Evolutionary conservation across 2,113 vertebrate species (phyloP), one percentile per base, ranked within the genome.

Genomic region (Conger conger): DNA sequence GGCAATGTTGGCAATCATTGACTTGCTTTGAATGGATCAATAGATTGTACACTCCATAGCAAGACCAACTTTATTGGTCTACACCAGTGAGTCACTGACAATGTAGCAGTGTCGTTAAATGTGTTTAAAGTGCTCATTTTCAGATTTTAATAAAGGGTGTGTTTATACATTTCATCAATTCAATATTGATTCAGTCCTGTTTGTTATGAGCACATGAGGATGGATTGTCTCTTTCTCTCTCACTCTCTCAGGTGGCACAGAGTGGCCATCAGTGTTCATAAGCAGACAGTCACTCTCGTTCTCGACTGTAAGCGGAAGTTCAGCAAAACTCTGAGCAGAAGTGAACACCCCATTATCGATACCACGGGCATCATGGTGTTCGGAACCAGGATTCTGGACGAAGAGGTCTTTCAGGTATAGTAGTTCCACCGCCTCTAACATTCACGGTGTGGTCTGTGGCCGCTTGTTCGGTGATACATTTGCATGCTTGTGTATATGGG

Each of bases 371-470:
- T 99, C 40, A 94, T 97, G 0, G 98, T 99, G 1, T 99, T 99
- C 1, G 98, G 98, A 40, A 99, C 97, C 0, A 95, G 98, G 54
- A 97, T 99, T 20, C 90, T 99, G 91, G 98, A 99, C 2, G 97
- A 98, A 84, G 97, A 96, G 57, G 97, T 99, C 54, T 99, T 99
- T 87, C 97, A 99, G 97, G 98, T 99, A 76, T 3, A 91, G 95
- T 13, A 0, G 20, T 50, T 79, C n/a, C 17, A 63, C 30, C 81
- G 45, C 23, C 30, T 9, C 27, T 0, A 8, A 16, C 16, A 16
- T 53, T 53, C 0, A 53, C 16, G 15, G 54, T 57, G 18, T 57
- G 54, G 8, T 57, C 3, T 9, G 9, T 42, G 40, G 4, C 4
- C 9, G 40, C 40, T 42, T 42, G 40, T 42, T 3, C 40, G 9